Base-by-base conservation (phyloP, 2,888 invertebrate species). In the Acleris cristana region DNA sequence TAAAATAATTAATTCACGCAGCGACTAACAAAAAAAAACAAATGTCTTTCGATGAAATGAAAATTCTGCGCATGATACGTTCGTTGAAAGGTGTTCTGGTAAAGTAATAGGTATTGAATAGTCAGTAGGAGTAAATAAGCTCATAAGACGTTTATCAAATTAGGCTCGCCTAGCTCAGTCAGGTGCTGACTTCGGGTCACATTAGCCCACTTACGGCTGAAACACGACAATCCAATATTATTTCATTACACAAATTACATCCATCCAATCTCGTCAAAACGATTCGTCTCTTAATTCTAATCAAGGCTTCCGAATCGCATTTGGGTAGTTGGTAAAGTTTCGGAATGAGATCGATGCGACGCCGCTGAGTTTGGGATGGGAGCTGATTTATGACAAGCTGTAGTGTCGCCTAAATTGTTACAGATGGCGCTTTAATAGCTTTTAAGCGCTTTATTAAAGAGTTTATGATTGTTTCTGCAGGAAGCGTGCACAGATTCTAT, bases 241-340 rank as follows among this genome's bases (percentile, higher is more conserved):
- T 60, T 60, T 51, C 21, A 60, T 51, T 51, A 51, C 59, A 40
- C 51, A 59, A 51, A 34, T 34, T 19, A 51, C 34, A 30, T 49
- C 51, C n/a, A 51, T 60, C 59, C 51, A 60, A 60, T 60, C 58
- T 59, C 51, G 59, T 49, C 49, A 59, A 49, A 49, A 51, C 56
- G 44, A 56, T 56, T 56, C 44, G 56, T 16, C 8, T 56, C 56
- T 56, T 56, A 23, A 56, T 56, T 44, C 56, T 44, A 56, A 56
- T 56, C 56, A 56, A 56, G 16, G 56, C 23, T 21, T 56, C 23
- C 40, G 23, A 44, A 56, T 56, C 56, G 40, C 40, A 44, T 56
- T 44, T 21, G 56, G 56, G 40, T 56, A 56, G 56, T 44, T 56
- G 44, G 44, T 21, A 19, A 56, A 40, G 56, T 56, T 59, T 48